Base-by-base conservation (phyloP, 2,113 vertebrate genomes). In the Engraulis encrasicolus region DNA sequence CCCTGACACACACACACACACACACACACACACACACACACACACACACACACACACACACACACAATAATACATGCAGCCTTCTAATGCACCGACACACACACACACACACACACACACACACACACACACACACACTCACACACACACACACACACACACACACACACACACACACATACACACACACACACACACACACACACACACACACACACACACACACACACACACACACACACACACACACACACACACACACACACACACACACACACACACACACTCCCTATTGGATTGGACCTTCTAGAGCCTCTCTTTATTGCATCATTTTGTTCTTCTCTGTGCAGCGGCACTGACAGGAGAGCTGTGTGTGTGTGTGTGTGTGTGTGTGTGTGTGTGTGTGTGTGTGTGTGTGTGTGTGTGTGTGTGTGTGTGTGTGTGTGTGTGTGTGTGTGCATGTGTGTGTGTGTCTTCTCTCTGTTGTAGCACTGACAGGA, bases 361-460 rank as follows among this genome's bases (percentile, higher is more conserved):
- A 23, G 58, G 6, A 27, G 58, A 27, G 23, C 23, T 23, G 19
- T 20, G 19, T 20, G 18, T 23, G 52, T 23, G 23, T 11, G 2
- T 31, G 23, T 31, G 14, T 31, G 23, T 71, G n/a, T 58, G n/a
- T 31, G 23, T 34, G 1, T 27, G 20, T 23, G 58, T 61, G 58
- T 61, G 58, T 61, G 0, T 27, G 11, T 27, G 6, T 23, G 58
- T 27, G n/a, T 23, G 17, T 20, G 19, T 5, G 1, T 27, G 0
- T 61, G 6, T 61, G 58, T 31, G 20, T 66, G 58, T 66, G 58
- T 9, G 4, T 23, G n/a, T 66, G 58, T 9, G n/a, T 66, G 58
- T 66, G n/a, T 61, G 58, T 61, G 58, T 61, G 54, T 61, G n/a
- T 27, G 54, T 61, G 54, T 61, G 54, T 61, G 58, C 27, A n/a